Percentiles rank a stretch among this genome's conserved stretches.
Evolutionary conservation across 2,888 invertebrate genomes (phyloP).

Genomic region (Desoria tigrina): DNA sequence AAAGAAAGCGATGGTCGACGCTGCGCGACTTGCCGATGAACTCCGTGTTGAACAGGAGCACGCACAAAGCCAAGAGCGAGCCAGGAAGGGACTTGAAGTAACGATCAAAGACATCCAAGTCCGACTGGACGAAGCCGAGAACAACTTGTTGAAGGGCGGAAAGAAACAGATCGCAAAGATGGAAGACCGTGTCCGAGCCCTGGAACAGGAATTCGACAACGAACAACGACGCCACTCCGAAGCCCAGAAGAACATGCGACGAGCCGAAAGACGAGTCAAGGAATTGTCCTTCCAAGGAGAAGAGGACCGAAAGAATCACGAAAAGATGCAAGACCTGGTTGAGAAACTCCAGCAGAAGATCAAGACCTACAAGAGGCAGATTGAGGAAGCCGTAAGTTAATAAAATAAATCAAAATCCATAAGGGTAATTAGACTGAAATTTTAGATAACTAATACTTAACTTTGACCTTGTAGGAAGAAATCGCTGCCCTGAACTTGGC

Average conservation of each 20-base stretch:
- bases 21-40: constrained; percentile 72
- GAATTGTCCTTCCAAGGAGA: constrained; percentile 97
- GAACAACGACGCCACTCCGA: constrained; percentile 99
- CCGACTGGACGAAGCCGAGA: constrained; percentile 96
- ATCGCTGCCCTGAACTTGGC: constrained; percentile 97
- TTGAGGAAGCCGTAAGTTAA: constrained; percentile 63
- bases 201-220: constrained; percentile 61
- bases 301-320: constrained; percentile 70
- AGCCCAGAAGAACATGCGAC: constrained; percentile 97
- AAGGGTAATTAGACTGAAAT: too few relatives aligned
- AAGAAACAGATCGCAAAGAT: constrained; percentile 64
- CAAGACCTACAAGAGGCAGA: constrained; percentile 56
- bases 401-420: too few relatives aligned
- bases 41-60: constrained; percentile 72
- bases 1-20: constrained; percentile 62
- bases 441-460: not conserved
- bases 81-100: constrained; percentile 95
- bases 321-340: constrained; percentile 63
- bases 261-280: constrained; percentile 95
- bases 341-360: constrained; percentile 65
- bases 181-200: constrained; percentile 59
- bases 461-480: constrained; percentile 64
- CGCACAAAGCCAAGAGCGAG: constrained; percentile 99
- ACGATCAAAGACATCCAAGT: constrained; percentile 99
- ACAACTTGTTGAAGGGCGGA: constrained; percentile 63